phyloP scores from a whole-genome alignment of 2,113 vertebrate species.

The Psettodes erumei region DNA sequence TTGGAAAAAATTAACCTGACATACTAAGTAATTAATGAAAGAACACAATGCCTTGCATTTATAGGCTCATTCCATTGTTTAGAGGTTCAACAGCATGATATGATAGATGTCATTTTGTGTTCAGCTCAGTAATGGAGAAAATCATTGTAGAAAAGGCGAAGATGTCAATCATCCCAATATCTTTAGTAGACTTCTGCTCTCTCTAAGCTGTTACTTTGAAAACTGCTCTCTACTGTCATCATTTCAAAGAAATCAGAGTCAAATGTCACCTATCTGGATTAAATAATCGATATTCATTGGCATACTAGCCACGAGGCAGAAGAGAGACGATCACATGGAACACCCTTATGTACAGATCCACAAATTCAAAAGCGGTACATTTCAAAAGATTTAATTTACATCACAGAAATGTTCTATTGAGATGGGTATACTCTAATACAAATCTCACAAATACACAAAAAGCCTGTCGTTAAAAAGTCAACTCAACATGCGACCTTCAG shows the following conservation, averaged over 20 bases:
- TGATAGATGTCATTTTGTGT: not conserved
- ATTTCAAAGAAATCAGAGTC: not conserved
- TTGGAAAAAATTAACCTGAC: not conserved
- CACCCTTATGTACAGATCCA: not conserved
- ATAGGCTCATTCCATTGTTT: not conserved
- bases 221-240: not conserved
- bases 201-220: not conserved
- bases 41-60: not conserved
- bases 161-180: not conserved
- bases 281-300: not conserved
- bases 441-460: not conserved
- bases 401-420: not conserved
- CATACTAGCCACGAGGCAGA: not conserved
- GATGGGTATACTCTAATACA: not conserved
- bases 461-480: not conserved
- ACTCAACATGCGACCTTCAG: not conserved
- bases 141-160: not conserved
- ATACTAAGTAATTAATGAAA: not conserved
- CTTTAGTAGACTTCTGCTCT: not conserved
- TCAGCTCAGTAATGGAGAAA: not conserved
- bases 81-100: not conserved
- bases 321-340: not conserved
- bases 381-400: not conserved
- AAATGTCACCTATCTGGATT: not conserved
- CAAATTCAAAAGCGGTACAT: not conserved